Conservation (phyloP, 2,797 vertebrate species). For the Coilia nasus region DNA sequence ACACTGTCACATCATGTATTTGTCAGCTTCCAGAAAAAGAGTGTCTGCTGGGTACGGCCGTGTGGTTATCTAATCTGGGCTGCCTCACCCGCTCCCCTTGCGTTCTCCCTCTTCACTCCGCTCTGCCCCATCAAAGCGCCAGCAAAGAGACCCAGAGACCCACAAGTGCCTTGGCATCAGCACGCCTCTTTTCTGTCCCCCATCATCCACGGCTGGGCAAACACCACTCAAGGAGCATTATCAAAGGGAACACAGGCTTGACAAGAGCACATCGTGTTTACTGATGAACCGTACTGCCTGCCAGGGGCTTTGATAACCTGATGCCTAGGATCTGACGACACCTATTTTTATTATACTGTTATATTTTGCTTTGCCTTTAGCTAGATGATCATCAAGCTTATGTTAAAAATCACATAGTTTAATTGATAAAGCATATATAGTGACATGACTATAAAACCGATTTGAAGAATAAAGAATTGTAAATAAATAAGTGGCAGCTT, state of each 20-base stretch:
- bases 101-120: background rate
- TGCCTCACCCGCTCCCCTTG: slow-evolving; percentile 36
- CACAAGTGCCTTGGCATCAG: slow-evolving; percentile 54
- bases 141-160: slow-evolving; percentile 50
- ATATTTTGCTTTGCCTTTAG: background rate
- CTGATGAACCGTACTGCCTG: slow-evolving; percentile 15
- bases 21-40: slow-evolving; percentile 57
- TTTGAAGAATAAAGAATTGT: background rate
- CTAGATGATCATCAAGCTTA: background rate
- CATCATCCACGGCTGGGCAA: slow-evolving; percentile 37
- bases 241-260: slow-evolving; percentile 38
- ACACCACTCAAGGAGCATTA: slow-evolving; percentile 45
- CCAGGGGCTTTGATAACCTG: background rate
- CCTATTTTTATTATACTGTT: background rate
- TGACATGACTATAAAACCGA: background rate
- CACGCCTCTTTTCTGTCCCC: slow-evolving; percentile 38
- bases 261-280: slow-evolving; percentile 24
- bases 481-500: background rate
- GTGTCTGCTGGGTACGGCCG: slow-evolving; percentile 50
- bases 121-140: slow-evolving; percentile 46
- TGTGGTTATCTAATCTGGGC: slow-evolving; percentile 54
- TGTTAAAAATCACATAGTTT: background rate
- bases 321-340: background rate
- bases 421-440: background rate
- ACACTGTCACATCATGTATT: slow-evolving; percentile 48